These are phyloP conservation scores for Vimba vimba DNA, from an alignment of 2,113 vertebrate species.

Conservation along the genomic window DNA sequence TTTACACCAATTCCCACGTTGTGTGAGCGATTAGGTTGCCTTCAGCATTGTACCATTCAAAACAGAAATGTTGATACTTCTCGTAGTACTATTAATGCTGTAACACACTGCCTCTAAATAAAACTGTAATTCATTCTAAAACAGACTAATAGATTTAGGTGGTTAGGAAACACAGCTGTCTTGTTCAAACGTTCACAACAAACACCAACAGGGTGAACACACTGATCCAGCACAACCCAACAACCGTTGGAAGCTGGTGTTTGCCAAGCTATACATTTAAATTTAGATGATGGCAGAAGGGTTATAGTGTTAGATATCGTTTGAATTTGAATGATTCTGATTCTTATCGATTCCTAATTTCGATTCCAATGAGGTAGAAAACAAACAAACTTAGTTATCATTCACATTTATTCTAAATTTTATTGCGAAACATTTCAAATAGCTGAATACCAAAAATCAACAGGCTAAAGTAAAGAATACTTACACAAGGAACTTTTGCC, in stretches of 20 bases:
- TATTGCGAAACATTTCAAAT: too few species aligned
- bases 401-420: too few species aligned
- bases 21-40: constrained; percentile 1
- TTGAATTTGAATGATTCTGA: too few species aligned
- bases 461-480: too few species aligned
- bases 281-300: background rate
- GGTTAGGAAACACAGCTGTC: background rate
- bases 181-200: background rate
- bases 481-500: too few species aligned
- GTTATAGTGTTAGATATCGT: too few species aligned
- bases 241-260: background rate
- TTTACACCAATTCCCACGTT: background rate
- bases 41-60: background rate
- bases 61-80: background rate
- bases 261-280: background rate
- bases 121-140: background rate
- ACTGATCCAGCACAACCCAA: background rate
- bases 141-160: background rate
- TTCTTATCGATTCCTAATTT: too few species aligned
- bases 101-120: background rate
- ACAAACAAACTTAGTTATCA: too few species aligned
- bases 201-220: background rate
- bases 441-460: too few species aligned
- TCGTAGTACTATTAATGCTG: background rate
- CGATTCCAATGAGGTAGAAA: too few species aligned